Percentiles rank a stretch among this genome's conserved stretches.
Evolutionary conservation across 2,888 invertebrate genomes (phyloP).

Genomic region (Rhopalosiphum nymphaeae): DNA sequence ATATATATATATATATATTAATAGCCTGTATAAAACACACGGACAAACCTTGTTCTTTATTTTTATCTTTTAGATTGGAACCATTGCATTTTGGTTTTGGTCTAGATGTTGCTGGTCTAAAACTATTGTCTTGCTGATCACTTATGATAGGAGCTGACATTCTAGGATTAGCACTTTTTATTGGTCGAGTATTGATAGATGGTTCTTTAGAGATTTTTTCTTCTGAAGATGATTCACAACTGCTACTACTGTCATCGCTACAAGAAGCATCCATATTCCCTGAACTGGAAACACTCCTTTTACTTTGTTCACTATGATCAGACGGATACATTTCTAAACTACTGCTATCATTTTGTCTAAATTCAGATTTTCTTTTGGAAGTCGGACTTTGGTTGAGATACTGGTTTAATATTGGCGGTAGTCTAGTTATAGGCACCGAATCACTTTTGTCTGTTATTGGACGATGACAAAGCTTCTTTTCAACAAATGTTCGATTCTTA

Average conservation of each 20-base stretch:
- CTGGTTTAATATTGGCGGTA: conserved; percentile 58
- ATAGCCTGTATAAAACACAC: not conserved
- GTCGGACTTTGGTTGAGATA: conserved; percentile 56
- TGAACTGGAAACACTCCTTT: conserved; percentile 40
- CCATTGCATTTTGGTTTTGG: conserved; percentile 34
- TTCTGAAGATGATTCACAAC: conserved; percentile 25
- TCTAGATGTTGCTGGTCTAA: conserved; percentile 48
- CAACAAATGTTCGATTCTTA: conserved; percentile 60
- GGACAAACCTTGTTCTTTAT: conserved; percentile 50
- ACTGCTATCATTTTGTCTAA: conserved; percentile 50
- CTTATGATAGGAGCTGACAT: conserved; percentile 54
- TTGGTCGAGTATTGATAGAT: not conserved
- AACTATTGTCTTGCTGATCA: conserved; percentile 42
- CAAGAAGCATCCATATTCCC: conserved; percentile 9
- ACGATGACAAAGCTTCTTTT: conserved; percentile 54
- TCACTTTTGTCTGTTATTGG: conserved; percentile 25
- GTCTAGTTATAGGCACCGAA: conserved; percentile 29
- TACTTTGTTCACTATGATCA: conserved; percentile 51
- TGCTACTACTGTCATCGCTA: conserved; percentile 14
- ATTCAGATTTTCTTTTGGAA: conserved; percentile 26
- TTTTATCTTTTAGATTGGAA: conserved; percentile 51
- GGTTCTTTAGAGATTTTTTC: conserved; percentile 8
- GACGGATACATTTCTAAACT: conserved; percentile 51
- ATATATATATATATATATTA: not conserved
- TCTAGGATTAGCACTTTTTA: conserved; percentile 54